Base-by-base conservation (phyloP, 1,140 invertebrate genomes). In the Diploscapter pachys region DNA sequence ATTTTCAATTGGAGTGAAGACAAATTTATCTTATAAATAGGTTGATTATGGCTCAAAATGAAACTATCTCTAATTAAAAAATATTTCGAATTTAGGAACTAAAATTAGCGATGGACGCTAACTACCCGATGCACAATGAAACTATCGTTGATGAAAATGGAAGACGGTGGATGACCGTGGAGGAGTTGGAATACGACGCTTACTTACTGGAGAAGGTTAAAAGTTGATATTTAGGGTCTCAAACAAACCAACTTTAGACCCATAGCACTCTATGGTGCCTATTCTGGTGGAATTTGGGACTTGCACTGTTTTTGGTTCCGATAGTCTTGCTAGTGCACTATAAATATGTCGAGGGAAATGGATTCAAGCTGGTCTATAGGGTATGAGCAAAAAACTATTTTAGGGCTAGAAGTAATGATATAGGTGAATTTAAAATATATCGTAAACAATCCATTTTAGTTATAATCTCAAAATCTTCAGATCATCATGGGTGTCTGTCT, bases 201-300 rank as follows among this genome's bases (percentile, higher is more conserved):
- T 61, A 76, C n/a, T 31, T 72, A 4, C 57, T 69, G 31, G 51
- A 54, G 5, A 72, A 76, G 69, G 75, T 76, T 31, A 31, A 31
- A 49, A 50, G 13, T 51, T 8, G 31, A 31, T 1, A 0, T 31
- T 31, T 31, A 31, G 31, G 31, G 31, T 31, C 31, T 31, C 55
- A 78, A 74, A 78, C 73, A 5, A 67, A 77, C 57, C 73, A 31
- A 31, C 0, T 31, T 31, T 31, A 31, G 31, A 31, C 31, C 31
- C 31, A 31, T 31, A 31, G 71, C 6, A 78, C 77, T 2, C 56
- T 78, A 8, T 78, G 77, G 77, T 71, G 72, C 54, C 53, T 78
- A 3, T 72, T 72, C 71, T 67, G 61, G n/a, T 66, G 65, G 70
- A 78, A 78, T 62, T 31, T 78, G 4, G 48, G 75, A 31, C n/a